Conservation (phyloP, 2,888 invertebrate species). For the Hydroisotoma schaefferi region DNA sequence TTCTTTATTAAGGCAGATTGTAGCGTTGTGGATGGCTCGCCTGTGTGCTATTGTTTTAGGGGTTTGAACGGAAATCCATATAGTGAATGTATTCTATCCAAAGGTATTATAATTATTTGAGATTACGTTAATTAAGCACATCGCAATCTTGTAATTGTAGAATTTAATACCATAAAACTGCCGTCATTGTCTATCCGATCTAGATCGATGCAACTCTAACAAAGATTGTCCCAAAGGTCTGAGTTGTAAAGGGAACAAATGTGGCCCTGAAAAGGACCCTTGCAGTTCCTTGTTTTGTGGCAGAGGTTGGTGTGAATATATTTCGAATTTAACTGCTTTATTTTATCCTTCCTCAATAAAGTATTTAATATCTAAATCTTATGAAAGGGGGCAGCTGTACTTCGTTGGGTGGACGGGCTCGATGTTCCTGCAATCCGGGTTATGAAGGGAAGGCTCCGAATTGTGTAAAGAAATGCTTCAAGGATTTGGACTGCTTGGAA, state of each 20-base stretch:
- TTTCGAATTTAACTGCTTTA: neutral
- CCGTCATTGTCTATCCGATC: neutral
- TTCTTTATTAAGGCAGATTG: slow-evolving; percentile 29
- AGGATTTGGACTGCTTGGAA: slow-evolving; percentile 21
- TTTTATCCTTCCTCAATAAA: neutral
- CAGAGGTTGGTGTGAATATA: slow-evolving; percentile 16
- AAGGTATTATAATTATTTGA: slow-evolving; percentile 18
- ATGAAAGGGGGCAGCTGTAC: slow-evolving; percentile 23
- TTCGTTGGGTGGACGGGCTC: slow-evolving; percentile 20
- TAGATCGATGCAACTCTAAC: slow-evolving; percentile 30
- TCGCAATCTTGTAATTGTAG: neutral
- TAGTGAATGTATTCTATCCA: slow-evolving; percentile 25
- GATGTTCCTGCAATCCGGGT: slow-evolving; percentile 24
- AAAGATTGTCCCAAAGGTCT: slow-evolving; percentile 32
- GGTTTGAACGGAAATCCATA: slow-evolving; percentile 33
- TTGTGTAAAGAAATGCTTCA: slow-evolving; percentile 25
- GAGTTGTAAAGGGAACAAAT: slow-evolving; percentile 31
- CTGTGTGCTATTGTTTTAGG: slow-evolving; percentile 35
- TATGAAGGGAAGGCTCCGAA: slow-evolving; percentile 31
- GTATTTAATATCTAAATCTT: neutral
- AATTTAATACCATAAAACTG: too few species aligned
- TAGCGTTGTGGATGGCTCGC: slow-evolving; percentile 33
- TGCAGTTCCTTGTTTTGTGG: slow-evolving; percentile 34
- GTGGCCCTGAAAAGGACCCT: slow-evolving; percentile 31
- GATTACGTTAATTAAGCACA: neutral